Conservation (phyloP, 2,888 invertebrate species). For the Ecliptopera silaceata region DNA sequence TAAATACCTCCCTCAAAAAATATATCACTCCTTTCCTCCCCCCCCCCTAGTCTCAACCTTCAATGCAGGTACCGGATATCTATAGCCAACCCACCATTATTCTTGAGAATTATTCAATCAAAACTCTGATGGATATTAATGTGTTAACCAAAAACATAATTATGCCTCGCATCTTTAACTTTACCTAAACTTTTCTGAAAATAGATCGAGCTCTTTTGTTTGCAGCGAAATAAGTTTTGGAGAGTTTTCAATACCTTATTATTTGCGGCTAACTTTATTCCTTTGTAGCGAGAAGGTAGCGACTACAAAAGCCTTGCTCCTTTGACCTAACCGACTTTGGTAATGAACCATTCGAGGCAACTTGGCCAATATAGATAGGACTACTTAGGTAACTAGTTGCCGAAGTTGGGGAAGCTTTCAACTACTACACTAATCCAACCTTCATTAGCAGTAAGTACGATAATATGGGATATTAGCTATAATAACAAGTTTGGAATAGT, state of each 20-base stretch:
- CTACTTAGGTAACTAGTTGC: slow-evolving; percentile 35
- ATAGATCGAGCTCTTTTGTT: slow-evolving; percentile 14
- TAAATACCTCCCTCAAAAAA: too few relatives aligned
- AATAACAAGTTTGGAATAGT: neutral
- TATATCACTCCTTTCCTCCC: too few relatives aligned
- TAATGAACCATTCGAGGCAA: slow-evolving; percentile 28
- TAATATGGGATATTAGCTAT: slow-evolving; percentile 7
- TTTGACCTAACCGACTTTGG: slow-evolving; percentile 26
- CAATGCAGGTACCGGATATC: too few relatives aligned
- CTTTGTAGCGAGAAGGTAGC: slow-evolving; percentile 23
- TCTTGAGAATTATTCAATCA: too few relatives aligned
- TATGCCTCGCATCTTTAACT: neutral
- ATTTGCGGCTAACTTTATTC: slow-evolving; percentile 23
- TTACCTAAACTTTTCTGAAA: neutral
- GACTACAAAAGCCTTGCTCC: slow-evolving; percentile 19
- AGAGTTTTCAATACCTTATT: slow-evolving; percentile 22
- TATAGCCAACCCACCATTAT: too few relatives aligned
- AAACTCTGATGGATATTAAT: too few relatives aligned
- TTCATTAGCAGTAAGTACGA: slow-evolving; percentile 19
- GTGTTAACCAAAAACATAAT: neutral
- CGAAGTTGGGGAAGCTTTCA: slow-evolving; percentile 29
- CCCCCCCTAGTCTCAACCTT: too few relatives aligned
- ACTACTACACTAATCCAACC: slow-evolving; percentile 16
- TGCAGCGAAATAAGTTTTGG: slow-evolving; percentile 12
- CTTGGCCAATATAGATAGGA: slow-evolving; percentile 36